Evolutionary conservation across 92 coral and sea anemone species (phyloP).

Genomic region (Siderastrea radians): DNA sequence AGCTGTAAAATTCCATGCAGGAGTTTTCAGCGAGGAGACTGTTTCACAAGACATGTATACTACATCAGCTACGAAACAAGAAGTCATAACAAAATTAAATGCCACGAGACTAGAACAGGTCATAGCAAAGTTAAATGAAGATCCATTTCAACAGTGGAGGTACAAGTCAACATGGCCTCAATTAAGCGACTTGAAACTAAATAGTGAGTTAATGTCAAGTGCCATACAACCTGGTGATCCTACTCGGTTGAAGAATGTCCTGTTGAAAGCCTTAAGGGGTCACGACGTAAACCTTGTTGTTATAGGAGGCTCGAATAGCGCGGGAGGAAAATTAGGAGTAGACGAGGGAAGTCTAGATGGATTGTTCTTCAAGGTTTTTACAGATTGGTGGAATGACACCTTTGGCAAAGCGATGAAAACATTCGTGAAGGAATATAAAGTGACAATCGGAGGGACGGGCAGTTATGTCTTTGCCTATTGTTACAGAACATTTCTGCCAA

Average conservation of each 20-base stretch:
- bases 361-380: conserved; percentile 66
- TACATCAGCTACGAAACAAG: too few species aligned
- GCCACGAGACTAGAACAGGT: too few species aligned
- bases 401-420: conserved; percentile 58
- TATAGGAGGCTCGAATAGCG: conserved; percentile 89
- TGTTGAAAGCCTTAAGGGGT: conserved; percentile 70
- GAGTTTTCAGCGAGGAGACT: too few species aligned
- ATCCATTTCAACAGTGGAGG: conserved; percentile 31
- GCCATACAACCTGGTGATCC: conserved; percentile 43
- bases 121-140: neutral
- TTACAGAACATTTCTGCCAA: conserved; percentile 74
- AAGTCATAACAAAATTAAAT: too few species aligned
- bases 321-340: conserved; percentile 84
- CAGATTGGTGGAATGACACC: conserved; percentile 82
- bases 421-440: conserved; percentile 12
- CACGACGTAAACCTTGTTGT: conserved; percentile 65
- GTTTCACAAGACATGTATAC: too few species aligned
- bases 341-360: conserved; percentile 64
- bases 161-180: conserved; percentile 17
- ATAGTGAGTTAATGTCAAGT: conserved; percentile 22
- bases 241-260: conserved; percentile 30
- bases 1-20: too few species aligned
- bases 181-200: conserved; percentile 29
- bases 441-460: conserved; percentile 85
- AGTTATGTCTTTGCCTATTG: conserved; percentile 84